A percentile compares a stretch with the other conserved stretches of the same genome.
These are phyloP conservation scores for Cremastinae sp. DNA, from an alignment of 2,888 invertebrate species.

Conservation along the genomic window DNA sequence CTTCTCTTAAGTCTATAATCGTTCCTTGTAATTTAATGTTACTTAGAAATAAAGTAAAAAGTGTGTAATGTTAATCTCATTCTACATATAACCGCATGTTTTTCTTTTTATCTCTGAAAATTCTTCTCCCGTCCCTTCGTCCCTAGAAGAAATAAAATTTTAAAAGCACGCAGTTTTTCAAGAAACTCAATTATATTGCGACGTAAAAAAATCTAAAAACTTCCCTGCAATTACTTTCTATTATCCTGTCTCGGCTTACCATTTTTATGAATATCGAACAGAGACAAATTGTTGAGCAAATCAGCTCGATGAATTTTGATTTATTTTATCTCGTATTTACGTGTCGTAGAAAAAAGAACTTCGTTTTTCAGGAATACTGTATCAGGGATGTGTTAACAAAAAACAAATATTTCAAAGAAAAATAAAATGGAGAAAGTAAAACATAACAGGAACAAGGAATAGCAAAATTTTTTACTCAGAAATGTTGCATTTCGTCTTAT, in stretches of 20 bases:
- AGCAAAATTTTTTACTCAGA: slow-evolving; percentile 50
- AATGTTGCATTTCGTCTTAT: slow-evolving; percentile 27
- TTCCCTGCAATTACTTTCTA: slow-evolving; percentile 19
- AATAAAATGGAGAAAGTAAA: slow-evolving; percentile 9
- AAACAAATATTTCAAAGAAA: slow-evolving; percentile 6
- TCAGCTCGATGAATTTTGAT: not conserved
- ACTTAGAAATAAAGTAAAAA: slow-evolving; percentile 65
- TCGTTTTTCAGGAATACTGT: not conserved
- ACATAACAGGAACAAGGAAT: slow-evolving; percentile 40
- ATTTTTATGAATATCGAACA: slow-evolving; percentile 4
- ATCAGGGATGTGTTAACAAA: slow-evolving; percentile 3
- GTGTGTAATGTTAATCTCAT: slow-evolving; percentile 57
- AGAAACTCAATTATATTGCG: slow-evolving; percentile 48
- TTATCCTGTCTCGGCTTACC: slow-evolving; percentile 1
- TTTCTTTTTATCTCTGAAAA: slow-evolving; percentile 51
- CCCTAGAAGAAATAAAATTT: slow-evolving; percentile 42
- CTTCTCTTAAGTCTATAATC: slow-evolving; percentile 54
- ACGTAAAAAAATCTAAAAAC: slow-evolving; percentile 52
- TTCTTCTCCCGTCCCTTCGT: slow-evolving; percentile 55
- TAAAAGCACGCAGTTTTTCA: slow-evolving; percentile 44
- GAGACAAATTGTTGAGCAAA: slow-evolving; percentile 17
- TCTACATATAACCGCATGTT: slow-evolving; percentile 61
- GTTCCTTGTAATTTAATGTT: slow-evolving; percentile 59
- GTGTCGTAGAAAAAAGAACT: slow-evolving; percentile 22
- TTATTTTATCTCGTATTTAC: too few species aligned